Evolutionary conservation across 1,140 invertebrate genomes (phyloP).

Genomic region (Marisa cornuarietis): DNA sequence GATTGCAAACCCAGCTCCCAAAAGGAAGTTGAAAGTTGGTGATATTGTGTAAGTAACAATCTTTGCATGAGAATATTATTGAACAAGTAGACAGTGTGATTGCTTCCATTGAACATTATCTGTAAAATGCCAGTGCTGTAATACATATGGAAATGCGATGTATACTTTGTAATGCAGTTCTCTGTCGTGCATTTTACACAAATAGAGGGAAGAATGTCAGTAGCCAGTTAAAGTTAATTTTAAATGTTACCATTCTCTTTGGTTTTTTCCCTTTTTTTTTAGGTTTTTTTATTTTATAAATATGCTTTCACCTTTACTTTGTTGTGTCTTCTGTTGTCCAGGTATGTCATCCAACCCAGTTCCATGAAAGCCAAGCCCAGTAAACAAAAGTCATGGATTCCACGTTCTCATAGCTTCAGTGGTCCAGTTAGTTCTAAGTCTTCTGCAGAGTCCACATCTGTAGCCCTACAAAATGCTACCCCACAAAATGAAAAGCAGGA

Average conservation of each 20-base stretch:
- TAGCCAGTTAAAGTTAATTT: too few species aligned
- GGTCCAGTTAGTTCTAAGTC: neutral
- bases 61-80: neutral
- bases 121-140: too few species aligned
- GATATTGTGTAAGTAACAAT: constrained; percentile 54
- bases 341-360: constrained; percentile 58
- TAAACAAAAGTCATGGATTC: constrained; percentile 28
- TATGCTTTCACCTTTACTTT: neutral
- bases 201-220: too few species aligned
- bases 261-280: too few species aligned
- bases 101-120: neutral
- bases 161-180: too few species aligned
- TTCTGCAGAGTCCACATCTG: neutral
- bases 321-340: constrained; percentile 21
- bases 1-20: constrained; percentile 54
- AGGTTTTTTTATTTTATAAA: too few species aligned
- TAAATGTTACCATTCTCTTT: too few species aligned
- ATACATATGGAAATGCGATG: too few species aligned
- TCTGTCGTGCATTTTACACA: too few species aligned
- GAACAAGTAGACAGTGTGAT: too few species aligned
- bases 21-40: constrained; percentile 48
- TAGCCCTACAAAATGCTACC: neutral
- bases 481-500: neutral
- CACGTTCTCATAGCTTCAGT: constrained; percentile 34
- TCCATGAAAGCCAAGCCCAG: constrained; percentile 55